phyloP scores from a whole-genome alignment of 2,797 vertebrate species.

The Acrocephalus scirpaceus region DNA sequence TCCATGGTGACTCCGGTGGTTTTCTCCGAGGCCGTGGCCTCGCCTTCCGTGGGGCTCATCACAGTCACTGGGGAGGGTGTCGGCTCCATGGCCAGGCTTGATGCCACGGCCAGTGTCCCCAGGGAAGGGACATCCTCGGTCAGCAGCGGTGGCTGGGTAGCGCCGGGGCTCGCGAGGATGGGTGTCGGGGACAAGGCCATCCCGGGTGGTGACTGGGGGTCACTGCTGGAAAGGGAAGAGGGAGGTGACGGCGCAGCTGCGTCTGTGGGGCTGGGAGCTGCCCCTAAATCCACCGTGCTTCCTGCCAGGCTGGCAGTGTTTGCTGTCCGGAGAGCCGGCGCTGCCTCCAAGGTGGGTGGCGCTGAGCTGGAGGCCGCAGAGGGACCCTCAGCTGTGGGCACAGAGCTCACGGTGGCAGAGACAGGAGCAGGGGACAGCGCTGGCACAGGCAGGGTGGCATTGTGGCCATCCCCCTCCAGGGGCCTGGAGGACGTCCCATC shows the following conservation, averaged over 20 bases:
- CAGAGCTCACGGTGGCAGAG: fast-evolving
- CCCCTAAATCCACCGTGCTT: not conserved
- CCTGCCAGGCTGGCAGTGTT: not conserved
- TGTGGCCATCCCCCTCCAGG: fast-evolving
- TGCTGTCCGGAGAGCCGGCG: not conserved
- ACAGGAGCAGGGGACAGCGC: not conserved
- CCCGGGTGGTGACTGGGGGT: not conserved
- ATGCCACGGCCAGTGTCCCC: not conserved
- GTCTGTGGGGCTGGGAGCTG: not conserved
- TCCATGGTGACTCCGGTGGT: conserved; percentile 11
- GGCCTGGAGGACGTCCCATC: fast-evolving
- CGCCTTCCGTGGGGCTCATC: not conserved
- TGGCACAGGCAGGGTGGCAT: not conserved
- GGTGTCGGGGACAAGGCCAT: not conserved
- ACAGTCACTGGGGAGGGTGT: not conserved
- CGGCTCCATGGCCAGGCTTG: not conserved
- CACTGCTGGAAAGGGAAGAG: fast-evolving
- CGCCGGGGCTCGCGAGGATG: fast-evolving
- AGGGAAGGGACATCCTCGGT: not conserved
- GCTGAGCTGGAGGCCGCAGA: fast-evolving
- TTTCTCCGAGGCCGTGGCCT: not conserved
- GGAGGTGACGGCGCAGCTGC: not conserved
- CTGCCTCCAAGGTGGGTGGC: not conserved
- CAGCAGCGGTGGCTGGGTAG: not conserved
- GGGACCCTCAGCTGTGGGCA: fast-evolving